phyloP scores from a whole-genome alignment of 2,888 invertebrate species.

The Zonitis immaculata region DNA sequence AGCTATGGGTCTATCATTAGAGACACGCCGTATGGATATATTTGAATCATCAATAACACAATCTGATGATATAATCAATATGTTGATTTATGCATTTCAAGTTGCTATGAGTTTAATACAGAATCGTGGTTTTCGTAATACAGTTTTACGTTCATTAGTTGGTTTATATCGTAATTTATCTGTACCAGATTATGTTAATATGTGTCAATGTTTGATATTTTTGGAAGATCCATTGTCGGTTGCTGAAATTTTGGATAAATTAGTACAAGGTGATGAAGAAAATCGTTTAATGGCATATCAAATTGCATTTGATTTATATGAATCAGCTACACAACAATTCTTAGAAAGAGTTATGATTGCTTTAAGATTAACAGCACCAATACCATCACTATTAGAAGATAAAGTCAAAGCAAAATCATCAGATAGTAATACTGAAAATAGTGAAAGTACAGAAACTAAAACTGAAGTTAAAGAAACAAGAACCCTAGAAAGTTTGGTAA shows the following conservation, averaged over 20 bases:
- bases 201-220: constrained; percentile 97
- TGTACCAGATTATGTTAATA: constrained; percentile 95
- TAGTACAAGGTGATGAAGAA: constrained; percentile 70
- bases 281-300: constrained; percentile 93
- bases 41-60: constrained; percentile 89
- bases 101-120: constrained; percentile 96
- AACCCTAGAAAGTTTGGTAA: constrained; percentile 55
- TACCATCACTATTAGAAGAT: constrained; percentile 69
- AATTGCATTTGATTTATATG: constrained; percentile 98
- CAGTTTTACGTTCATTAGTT: constrained; percentile 83
- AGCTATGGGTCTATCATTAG: constrained; percentile 92
- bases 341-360: constrained; percentile 81
- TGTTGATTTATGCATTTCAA: constrained; percentile 93
- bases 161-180: constrained; percentile 82
- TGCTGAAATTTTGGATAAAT: constrained; percentile 85
- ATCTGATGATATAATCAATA: constrained; percentile 83
- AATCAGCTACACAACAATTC: constrained; percentile 98
- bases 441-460: constrained; percentile 43
- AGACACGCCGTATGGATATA: constrained; percentile 95
- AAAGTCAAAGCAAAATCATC: constrained; percentile 68
- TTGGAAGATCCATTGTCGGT: constrained; percentile 91
- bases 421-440: constrained; percentile 47
- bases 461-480: constrained; percentile 56
- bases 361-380: constrained; percentile 74
- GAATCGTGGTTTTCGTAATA: constrained; percentile 88